A percentile compares a stretch with the other conserved stretches of the same genome.
phyloP scores from a whole-genome alignment of 2,113 vertebrate genomes.

The Gnathonemus echidnorhynchus region DNA sequence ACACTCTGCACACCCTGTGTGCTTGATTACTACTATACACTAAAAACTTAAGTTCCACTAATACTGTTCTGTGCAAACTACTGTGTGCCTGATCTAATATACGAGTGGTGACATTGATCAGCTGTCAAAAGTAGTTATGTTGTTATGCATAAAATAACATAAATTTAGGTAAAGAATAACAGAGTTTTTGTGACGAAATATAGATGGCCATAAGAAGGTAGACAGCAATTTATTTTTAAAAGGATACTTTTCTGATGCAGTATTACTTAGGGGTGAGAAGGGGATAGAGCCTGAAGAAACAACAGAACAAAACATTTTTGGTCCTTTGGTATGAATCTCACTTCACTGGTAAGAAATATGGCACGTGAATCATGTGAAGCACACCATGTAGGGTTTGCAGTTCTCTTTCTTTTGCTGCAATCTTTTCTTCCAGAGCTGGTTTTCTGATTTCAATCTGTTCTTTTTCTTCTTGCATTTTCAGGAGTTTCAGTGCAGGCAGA shows the following conservation, averaged over 20 bases:
- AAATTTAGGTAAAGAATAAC: neutral
- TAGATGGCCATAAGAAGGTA: neutral
- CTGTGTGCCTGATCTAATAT: neutral
- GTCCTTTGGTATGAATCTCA: neutral
- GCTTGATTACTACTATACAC: neutral
- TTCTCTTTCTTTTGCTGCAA: conserved; percentile 46
- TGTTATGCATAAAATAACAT: neutral
- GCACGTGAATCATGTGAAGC: neutral
- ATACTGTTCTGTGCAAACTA: neutral
- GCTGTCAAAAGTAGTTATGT: neutral
- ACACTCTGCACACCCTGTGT: neutral
- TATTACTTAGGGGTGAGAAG: conserved; percentile 23
- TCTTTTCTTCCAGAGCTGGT: conserved; percentile 44
- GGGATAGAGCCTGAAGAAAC: conserved; percentile 15
- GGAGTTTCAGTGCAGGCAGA: conserved; percentile 49
- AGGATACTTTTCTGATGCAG: conserved; percentile 39
- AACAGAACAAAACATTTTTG: conserved; percentile 7
- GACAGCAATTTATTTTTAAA: conserved; percentile 1
- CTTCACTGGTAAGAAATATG: neutral
- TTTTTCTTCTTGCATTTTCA: conserved; percentile 47
- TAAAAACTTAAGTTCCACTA: neutral
- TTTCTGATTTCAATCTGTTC: conserved; percentile 51
- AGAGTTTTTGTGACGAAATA: neutral
- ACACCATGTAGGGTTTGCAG: conserved; percentile 42
- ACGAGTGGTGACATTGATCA: neutral